Conservation (phyloP, 2,113 vertebrate genomes). For the Otocyon megalotis region DNA sequence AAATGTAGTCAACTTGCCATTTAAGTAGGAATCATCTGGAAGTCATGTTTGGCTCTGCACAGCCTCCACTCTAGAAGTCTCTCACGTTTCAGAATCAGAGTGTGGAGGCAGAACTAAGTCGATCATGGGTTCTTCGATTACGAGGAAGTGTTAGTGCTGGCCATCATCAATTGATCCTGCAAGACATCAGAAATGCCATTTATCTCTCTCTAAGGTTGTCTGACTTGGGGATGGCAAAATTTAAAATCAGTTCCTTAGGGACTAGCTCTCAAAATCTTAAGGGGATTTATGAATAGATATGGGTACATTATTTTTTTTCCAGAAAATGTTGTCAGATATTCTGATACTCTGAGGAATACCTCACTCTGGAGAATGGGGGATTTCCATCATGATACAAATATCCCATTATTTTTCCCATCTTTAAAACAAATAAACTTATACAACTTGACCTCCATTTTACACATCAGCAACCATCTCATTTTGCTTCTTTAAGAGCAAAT, state of each 20-base stretch:
- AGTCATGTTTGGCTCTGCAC: not conserved
- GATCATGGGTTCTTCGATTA: slow-evolving; percentile 57
- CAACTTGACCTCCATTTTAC: not conserved
- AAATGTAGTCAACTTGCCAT: not conserved
- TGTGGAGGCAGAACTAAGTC: not conserved
- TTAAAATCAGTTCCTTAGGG: slow-evolving; percentile 72
- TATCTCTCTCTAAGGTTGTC: slow-evolving; percentile 72
- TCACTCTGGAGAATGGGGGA: not conserved
- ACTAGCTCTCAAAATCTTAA: slow-evolving; percentile 60
- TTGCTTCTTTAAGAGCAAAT: not conserved
- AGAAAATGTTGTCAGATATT: slow-evolving; percentile 52
- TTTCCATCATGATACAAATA: slow-evolving; percentile 39
- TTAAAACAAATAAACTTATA: slow-evolving; percentile 1
- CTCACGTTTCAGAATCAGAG: not conserved
- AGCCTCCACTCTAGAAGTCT: not conserved
- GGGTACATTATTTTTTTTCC: not conserved
- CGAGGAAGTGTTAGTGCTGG: not conserved
- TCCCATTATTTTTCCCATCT: slow-evolving; percentile 3
- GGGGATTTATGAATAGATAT: slow-evolving; percentile 63
- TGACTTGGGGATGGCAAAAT: slow-evolving; percentile 77
- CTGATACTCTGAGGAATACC: slow-evolving; percentile 22
- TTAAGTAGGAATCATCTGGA: not conserved
- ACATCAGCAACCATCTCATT: not conserved
- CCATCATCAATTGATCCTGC: slow-evolving; percentile 14
- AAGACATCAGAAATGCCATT: slow-evolving; percentile 76